Evolutionary conservation across 2,888 invertebrate species (phyloP).

Genomic region (Globia sparganii): DNA sequence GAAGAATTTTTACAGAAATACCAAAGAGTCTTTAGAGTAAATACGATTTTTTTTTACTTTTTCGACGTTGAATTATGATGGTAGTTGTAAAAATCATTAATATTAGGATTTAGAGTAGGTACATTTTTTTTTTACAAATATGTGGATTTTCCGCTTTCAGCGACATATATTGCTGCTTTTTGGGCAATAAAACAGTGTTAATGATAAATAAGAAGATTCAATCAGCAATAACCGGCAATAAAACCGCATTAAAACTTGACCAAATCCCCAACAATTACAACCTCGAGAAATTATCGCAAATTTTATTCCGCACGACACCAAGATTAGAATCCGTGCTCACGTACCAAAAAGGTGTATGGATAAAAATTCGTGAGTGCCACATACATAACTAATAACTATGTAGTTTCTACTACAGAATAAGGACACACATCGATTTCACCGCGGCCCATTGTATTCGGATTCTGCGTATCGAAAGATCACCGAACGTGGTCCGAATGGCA

Average conservation of each 20-base stretch:
- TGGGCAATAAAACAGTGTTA: neutral
- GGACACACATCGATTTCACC: constrained; percentile 77
- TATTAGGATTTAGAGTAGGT: neutral
- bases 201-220: neutral
- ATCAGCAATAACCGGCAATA: neutral
- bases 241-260: neutral
- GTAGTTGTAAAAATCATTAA: neutral
- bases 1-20: neutral
- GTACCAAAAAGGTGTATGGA: constrained; percentile 56
- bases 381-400: constrained; percentile 67
- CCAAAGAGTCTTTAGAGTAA: neutral
- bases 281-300: constrained; percentile 39
- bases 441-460: constrained; percentile 84
- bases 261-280: constrained; percentile 16
- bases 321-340: constrained; percentile 57
- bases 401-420: constrained; percentile 69
- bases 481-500: constrained; percentile 74
- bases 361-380: constrained; percentile 64
- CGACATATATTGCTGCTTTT: too few species aligned
- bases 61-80: neutral
- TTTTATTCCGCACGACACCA: constrained; percentile 50
- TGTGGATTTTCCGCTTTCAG: neutral
- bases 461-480: constrained; percentile 88
- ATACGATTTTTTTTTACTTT: neutral
- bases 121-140: too few species aligned